These are phyloP conservation scores for Chelonoidis abingdonii DNA, from an alignment of 2,113 vertebrate genomes.

Conservation along the genomic window DNA sequence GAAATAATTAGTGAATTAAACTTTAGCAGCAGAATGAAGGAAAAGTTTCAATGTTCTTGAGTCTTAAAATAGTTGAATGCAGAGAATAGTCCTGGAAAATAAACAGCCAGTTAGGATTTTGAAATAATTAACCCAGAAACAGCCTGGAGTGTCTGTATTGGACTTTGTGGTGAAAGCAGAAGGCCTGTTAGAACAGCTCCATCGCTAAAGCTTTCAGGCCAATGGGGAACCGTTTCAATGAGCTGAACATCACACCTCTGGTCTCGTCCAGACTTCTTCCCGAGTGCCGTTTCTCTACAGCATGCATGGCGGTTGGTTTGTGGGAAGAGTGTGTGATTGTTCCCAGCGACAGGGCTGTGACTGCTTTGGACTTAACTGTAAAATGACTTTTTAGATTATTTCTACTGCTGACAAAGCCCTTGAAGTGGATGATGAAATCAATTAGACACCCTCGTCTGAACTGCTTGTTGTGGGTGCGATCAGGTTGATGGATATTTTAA, in stretches of 20 bases:
- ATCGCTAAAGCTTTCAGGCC: too few relatives aligned
- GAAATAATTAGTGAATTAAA: conserved; percentile 86
- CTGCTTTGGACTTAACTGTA: background rate
- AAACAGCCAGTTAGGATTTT: conserved; percentile 34
- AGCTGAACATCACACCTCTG: conserved; percentile 14
- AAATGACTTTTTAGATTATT: accelerated
- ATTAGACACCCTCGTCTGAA: background rate
- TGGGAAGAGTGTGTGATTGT: background rate
- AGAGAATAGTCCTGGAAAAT: conserved; percentile 36
- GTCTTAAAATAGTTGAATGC: conserved; percentile 43
- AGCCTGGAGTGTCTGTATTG: conserved; percentile 17
- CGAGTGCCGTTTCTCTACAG: background rate
- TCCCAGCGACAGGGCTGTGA: accelerated
- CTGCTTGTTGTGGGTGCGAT: background rate
- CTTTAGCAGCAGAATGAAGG: conserved; percentile 70
- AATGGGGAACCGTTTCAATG: background rate
- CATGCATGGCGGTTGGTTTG: background rate
- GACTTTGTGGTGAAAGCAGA: background rate
- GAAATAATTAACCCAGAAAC: conserved; percentile 67
- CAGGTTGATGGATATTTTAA: background rate
- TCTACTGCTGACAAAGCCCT: background rate
- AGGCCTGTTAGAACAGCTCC: too few relatives aligned
- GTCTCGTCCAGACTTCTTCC: background rate
- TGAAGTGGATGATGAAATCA: background rate
- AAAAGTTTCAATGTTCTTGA: conserved; percentile 55